Evolutionary conservation across 2,797 vertebrate genomes (phyloP), one percentile per base, ranked within the genome.

Genomic region (Spinibarbus caldwelli): DNA sequence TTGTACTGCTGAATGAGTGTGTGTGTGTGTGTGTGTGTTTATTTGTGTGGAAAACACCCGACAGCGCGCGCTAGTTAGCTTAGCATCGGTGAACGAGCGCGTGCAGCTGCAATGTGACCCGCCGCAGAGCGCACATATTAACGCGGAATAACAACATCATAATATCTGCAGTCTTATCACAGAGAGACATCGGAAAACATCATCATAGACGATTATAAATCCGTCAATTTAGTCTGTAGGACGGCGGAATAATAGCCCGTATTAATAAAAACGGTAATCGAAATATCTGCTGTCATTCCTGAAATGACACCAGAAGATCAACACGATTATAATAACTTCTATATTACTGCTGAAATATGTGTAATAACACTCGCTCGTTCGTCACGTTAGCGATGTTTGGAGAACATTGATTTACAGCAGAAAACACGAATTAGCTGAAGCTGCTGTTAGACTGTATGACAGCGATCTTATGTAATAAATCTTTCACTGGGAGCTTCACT

Each of bases 91-190:
- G 59, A 47, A n/a, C n/a, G n/a, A 29, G 62, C 59, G 78, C 54
- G 72, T 84, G 66, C 43, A 78, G 71, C 62, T 84, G 78, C 78
- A 78, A 83, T 59, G 81, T 78, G 81, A 73, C 77, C 67, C 67
- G 49, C 67, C 15, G 47, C 66, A 10, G 34, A 68, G n/a, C 45
- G 23, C 10, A 9, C 43, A 19, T 17, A 68, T 49, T 11, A 73
- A 10, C 21, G 43, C 43, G 15, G 29, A 29, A 47, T 21, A 47
- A 26, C 71, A 45, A 29, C 8, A 72, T 45, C 10, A 47, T n/a
- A 38, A 10, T 41, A 41, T 45, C 43, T 45, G 43, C 43, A 4
- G 43, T 43, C 41, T 43, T 43, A 41, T 41, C 45, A 6, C 45
- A 52, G 45, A 34, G n/a, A 45, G 23, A 71, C 23, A 3, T 23